These are phyloP conservation scores for Stigmatopora nigra DNA, from an alignment of 2,113 vertebrate genomes.

Conservation along the genomic window DNA sequence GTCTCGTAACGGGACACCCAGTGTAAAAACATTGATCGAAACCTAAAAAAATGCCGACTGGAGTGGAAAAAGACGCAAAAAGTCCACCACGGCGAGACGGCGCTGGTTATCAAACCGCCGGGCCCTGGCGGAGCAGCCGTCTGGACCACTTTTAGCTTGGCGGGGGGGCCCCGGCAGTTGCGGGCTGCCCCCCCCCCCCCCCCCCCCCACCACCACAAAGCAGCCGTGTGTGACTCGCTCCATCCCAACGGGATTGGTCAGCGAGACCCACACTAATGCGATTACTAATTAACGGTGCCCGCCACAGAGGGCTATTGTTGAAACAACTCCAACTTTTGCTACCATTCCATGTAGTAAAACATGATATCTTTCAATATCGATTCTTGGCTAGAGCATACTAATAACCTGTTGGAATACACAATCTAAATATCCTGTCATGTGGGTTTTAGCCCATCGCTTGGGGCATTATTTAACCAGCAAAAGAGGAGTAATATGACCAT, in stretches of 20 bases:
- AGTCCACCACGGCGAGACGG: constrained; percentile 36
- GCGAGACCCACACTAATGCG: constrained; percentile 32
- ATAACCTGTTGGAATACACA: no score
- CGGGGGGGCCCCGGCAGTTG: constrained; percentile 54
- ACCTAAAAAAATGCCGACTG: not conserved
- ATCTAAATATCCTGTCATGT: no score
- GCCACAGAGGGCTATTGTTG: constrained; percentile 27
- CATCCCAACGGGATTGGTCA: constrained; percentile 39
- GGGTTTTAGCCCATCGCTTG: not conserved
- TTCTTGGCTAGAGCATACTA: no score
- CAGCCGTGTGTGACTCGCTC: constrained; percentile 21
- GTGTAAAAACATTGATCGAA: constrained; percentile 14
- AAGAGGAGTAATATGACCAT: not conserved
- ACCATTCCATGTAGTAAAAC: not conserved
- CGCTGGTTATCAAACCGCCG: constrained; percentile 48
- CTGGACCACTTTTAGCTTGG: constrained; percentile 44
- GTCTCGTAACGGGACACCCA: not conserved
- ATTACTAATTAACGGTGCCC: constrained; percentile 49
- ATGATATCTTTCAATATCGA: no score
- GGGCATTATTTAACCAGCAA: not conserved
- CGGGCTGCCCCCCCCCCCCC: constrained; percentile 23
- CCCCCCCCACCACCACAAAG: constrained; percentile 26
- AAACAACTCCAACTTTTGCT: not conserved
- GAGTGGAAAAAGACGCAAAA: constrained; percentile 14
- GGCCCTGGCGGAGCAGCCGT: constrained; percentile 42